Conservation (phyloP, 2,888 invertebrate genomes). For the Oscheius myriophilus region DNA sequence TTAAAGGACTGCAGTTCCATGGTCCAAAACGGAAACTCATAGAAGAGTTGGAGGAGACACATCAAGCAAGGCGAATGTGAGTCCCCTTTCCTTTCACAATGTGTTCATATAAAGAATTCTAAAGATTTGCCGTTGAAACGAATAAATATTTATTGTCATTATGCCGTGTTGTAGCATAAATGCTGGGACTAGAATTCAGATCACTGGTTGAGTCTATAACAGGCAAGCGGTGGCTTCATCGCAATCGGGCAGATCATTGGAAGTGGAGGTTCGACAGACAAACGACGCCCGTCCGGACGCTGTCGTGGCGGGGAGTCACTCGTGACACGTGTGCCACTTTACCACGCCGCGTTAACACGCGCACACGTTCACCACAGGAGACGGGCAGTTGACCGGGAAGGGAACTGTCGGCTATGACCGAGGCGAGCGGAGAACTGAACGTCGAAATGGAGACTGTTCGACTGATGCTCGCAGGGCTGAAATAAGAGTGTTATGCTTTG, state of each 20-base stretch:
- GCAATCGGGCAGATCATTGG: slow-evolving; percentile 22
- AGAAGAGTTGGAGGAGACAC: too few species aligned
- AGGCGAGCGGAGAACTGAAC: slow-evolving; percentile 20
- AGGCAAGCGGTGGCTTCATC: slow-evolving; percentile 1
- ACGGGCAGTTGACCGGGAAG: slow-evolving; percentile 29
- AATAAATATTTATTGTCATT: too few species aligned
- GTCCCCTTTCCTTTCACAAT: too few species aligned
- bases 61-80: too few species aligned
- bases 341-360: slow-evolving; percentile 53
- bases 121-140: too few species aligned
- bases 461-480: slow-evolving; percentile 18
- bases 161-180: too few species aligned
- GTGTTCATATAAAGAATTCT: too few species aligned
- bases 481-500: background rate
- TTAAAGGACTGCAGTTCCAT: too few species aligned
- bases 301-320: slow-evolving; percentile 26
- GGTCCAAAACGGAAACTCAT: too few species aligned
- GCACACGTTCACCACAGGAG: slow-evolving; percentile 51
- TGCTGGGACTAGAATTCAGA: slow-evolving; percentile 19
- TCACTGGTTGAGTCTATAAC: slow-evolving; percentile 13
- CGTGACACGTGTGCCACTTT: slow-evolving; percentile 47
- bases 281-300: slow-evolving; percentile 42
- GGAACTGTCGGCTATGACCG: slow-evolving; percentile 16
- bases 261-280: slow-evolving; percentile 64
- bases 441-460: slow-evolving; percentile 20